Evolutionary conservation across 2,888 invertebrate genomes (phyloP), one percentile per base, ranked within the genome.

Genomic region (Hirtodrosophila duncani): DNA sequence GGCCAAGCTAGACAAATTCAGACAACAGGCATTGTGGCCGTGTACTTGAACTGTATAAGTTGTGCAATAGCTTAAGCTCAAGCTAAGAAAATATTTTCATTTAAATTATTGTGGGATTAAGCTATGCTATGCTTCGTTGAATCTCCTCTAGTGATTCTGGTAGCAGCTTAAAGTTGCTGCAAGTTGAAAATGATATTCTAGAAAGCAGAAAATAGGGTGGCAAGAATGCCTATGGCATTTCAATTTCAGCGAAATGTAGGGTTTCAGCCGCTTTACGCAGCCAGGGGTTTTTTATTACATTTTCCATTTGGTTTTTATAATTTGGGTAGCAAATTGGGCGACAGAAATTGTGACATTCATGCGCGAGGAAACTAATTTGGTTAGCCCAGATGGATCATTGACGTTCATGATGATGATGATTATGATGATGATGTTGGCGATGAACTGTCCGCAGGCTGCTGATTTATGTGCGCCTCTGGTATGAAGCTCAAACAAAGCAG

Each of bases 71-170:
- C 10, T 9, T 7, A 31, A 30, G 36, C 23, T 20, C 29, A 66
- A 48, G 52, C 63, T 59, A 27, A 37, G 44, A 43, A 71, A 69
- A 77, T 77, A 77, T 72, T 72, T 72, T 72, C 77, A 77, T 72
- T 67, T 59, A 77, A 72, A 72, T 72, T 72, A n/a, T 72, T 72
- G 77, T 72, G 77, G 77, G 60, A 69, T 69, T 77, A 69, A 58
- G 77, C 42, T 53, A 52, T 29, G 37, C 27, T 13, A n/a, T n/a
- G 42, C 52, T 23, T 33, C 46, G 33, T 29, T 16, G 45, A 21
- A 27, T 13, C 29, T 27, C 16, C 14, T 4, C 29, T 23, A 14
- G 33, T 9, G n/a, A 37, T 38, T 34, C 16, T 11, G 26, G 13
- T 1, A 26, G 33, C 21, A 33, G 42, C 56, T 68, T 69, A 59